Conservation (phyloP, 2,797 vertebrate species). For the Sebastes paucispinis region DNA sequence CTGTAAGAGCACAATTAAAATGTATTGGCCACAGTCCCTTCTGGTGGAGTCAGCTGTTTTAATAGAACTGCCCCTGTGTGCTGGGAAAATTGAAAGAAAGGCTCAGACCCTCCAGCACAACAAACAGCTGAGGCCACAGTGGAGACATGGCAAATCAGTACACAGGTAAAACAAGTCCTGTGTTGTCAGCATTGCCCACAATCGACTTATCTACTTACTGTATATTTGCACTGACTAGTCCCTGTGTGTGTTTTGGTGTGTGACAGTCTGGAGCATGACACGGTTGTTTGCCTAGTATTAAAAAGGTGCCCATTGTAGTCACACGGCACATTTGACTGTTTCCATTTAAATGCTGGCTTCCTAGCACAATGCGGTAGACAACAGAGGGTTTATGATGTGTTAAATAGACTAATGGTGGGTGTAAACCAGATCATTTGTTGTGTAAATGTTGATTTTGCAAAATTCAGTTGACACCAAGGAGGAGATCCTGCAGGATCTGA, state of each 20-base stretch:
- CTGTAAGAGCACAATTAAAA: neutral
- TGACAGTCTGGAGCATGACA: conserved; percentile 22
- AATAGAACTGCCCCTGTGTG: neutral
- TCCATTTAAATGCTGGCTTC: neutral
- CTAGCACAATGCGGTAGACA: neutral
- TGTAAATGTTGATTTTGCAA: conserved; percentile 51
- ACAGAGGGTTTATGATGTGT: conserved; percentile 29
- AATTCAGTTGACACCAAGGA: conserved; percentile 13
- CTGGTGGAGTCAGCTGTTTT: neutral
- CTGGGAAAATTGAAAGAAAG: neutral
- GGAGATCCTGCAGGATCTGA: conserved; percentile 28
- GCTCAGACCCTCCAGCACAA: neutral
- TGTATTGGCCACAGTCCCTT: neutral
- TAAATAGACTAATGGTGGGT: conserved; percentile 27
- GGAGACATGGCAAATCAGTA: neutral
- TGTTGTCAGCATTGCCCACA: neutral
- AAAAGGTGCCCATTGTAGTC: conserved; percentile 16
- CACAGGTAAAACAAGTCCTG: neutral
- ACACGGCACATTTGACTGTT: neutral
- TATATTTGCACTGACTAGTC: conserved; percentile 31
- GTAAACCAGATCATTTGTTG: conserved; percentile 54
- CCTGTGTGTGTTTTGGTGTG: conserved; percentile 44
- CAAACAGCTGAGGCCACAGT: neutral
- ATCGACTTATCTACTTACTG: neutral
- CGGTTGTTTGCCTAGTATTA: conserved; percentile 51